These are phyloP conservation scores for Galbula dea DNA, from an alignment of 2,113 vertebrate genomes.

Conservation along the genomic window DNA sequence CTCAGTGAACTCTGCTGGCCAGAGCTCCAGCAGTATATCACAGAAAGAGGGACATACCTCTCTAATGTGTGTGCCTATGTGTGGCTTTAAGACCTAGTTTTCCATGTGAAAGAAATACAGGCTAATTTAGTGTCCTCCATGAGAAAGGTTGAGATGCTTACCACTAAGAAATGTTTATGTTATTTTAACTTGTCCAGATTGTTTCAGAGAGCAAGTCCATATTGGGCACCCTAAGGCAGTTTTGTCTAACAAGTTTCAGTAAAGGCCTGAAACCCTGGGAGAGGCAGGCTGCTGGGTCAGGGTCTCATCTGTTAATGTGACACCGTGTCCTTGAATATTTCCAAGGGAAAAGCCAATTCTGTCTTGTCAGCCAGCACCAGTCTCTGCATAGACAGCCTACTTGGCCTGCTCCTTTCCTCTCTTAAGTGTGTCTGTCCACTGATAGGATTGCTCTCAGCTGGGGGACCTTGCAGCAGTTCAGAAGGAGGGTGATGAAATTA, in stretches of 20 bases:
- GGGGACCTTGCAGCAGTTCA: not conserved
- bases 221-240: too few species aligned
- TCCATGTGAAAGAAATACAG: too few species aligned
- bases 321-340: not conserved
- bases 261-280: too few species aligned
- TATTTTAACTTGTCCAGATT: too few species aligned
- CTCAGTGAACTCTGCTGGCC: not conserved
- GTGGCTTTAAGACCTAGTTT: too few species aligned
- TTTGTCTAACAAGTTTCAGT: too few species aligned
- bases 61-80: not conserved
- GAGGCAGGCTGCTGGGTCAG: too few species aligned
- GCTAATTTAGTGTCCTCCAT: too few species aligned
- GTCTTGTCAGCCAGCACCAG: not conserved
- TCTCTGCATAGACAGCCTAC: not conserved
- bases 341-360: not conserved
- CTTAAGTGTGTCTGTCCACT: not conserved
- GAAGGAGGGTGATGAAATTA: rapidly evolving
- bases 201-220: too few species aligned
- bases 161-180: too few species aligned
- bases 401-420: not conserved
- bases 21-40: not conserved
- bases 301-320: too few species aligned
- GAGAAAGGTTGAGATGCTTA: too few species aligned
- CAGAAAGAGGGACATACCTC: not conserved
- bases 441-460: not conserved